These are phyloP conservation scores for Bathynomus jamesi DNA, from an alignment of 1,140 invertebrate genomes.

Conservation along the genomic window DNA sequence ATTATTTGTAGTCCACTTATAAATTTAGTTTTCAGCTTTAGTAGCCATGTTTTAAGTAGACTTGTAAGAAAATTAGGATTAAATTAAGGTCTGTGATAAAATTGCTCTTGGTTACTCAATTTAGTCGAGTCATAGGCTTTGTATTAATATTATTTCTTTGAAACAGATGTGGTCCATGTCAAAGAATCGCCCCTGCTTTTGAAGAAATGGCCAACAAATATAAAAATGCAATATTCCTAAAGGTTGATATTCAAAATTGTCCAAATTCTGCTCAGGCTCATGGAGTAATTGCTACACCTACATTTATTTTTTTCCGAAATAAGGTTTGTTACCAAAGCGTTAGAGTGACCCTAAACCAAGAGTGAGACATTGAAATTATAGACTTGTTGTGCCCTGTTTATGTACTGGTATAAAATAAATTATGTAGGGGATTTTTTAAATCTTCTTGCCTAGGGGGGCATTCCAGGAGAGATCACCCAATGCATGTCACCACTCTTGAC, in stretches of 20 bases:
- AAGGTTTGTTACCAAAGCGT: slow-evolving; percentile 46
- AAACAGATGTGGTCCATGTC: slow-evolving; percentile 44
- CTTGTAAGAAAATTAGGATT: too few species aligned
- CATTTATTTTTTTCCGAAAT: slow-evolving; percentile 92
- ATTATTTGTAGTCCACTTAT: too few species aligned
- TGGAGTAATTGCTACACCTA: slow-evolving; percentile 92
- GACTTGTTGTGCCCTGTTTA: not conserved
- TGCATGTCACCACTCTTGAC: too few species aligned
- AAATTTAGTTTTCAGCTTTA: too few species aligned
- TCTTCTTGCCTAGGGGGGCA: not conserved
- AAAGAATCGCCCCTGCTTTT: slow-evolving; percentile 33
- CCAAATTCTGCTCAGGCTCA: slow-evolving; percentile 73
- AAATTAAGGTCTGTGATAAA: too few species aligned
- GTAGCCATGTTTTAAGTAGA: too few species aligned
- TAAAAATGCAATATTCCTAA: slow-evolving; percentile 80
- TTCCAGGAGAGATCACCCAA: too few species aligned
- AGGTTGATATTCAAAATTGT: slow-evolving; percentile 88
- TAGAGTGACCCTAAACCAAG: not conserved
- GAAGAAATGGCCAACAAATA: slow-evolving; percentile 60
- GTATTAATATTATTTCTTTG: too few species aligned
- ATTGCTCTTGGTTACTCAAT: too few species aligned
- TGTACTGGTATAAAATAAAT: slow-evolving; percentile 4
- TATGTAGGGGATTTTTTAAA: not conserved
- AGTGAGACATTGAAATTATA: not conserved
- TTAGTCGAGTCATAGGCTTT: too few species aligned